Conservation (phyloP, 2,888 invertebrate species). For the Metalampra italica region DNA sequence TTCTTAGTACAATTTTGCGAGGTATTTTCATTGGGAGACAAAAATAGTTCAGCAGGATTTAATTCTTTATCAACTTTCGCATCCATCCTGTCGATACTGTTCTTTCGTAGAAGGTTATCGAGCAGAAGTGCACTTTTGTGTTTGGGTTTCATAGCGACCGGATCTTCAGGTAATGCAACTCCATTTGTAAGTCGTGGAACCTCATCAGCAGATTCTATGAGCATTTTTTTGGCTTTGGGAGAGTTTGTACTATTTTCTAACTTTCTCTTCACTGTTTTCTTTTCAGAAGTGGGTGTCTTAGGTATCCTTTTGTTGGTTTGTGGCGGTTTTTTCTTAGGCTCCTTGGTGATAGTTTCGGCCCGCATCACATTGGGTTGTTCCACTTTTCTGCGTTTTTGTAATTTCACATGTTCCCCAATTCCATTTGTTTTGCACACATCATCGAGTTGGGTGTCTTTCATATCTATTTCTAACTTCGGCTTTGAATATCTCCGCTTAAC, state of each 20-base stretch:
- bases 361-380: constrained; percentile 50
- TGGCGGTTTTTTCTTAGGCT: constrained; percentile 49
- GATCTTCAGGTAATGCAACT: constrained; percentile 36
- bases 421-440: constrained; percentile 68
- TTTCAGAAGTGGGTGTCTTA: constrained; percentile 49
- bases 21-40: constrained; percentile 56
- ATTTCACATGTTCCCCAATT: constrained; percentile 73
- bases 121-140: constrained; percentile 70
- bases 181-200: constrained; percentile 46
- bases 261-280: constrained; percentile 70
- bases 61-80: constrained; percentile 57
- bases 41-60: constrained; percentile 68
- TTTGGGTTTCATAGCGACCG: constrained; percentile 50
- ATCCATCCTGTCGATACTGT: constrained; percentile 74
- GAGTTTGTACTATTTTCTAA: constrained; percentile 35
- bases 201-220: constrained; percentile 46
- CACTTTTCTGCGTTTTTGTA: constrained; percentile 75
- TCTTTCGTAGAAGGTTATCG: constrained; percentile 78
- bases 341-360: constrained; percentile 48
- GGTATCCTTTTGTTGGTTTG: constrained; percentile 41
- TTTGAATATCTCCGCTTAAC: constrained; percentile 66
- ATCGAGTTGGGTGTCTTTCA: constrained; percentile 68
- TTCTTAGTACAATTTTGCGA: constrained; percentile 58
- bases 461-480: constrained; percentile 69
- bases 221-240: constrained; percentile 48